Evolutionary conservation across 2,113 vertebrate species (phyloP), one percentile per base, ranked within the genome.

Genomic region (Hemiscyllium ocellatum): DNA sequence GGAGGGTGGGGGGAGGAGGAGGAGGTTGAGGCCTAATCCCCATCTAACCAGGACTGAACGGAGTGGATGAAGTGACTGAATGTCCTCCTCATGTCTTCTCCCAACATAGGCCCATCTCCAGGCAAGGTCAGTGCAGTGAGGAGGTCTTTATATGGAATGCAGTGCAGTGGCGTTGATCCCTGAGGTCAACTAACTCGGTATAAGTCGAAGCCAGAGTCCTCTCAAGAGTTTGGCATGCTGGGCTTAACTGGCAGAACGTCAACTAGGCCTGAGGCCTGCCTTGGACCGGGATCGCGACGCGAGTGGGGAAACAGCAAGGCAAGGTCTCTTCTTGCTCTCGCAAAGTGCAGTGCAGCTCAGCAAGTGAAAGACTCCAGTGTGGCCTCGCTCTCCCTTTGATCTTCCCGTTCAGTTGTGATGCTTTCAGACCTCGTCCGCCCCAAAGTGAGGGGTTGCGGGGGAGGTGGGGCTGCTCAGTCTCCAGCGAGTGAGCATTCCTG

Each of bases 401-500:
- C 68, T 72, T 70, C 37, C 66, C n/a, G 70, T 94, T 70, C 13
- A 94, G 47, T 47, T 94, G 29, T 95, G 47, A 29, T 33, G 20
- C 69, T 95, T 95, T 95, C 47, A 94, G 69, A 66, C 7, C n/a
- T n/a, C 65, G 37, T 37, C n/a, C 65, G 20, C 22, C 69, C 68
- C 52, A 50, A 72, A 72, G 56, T 61, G 56, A 61, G 56, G 56
- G 56, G 42, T 47, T 47, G 42, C 3, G 56, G 10, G 56, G 56
- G 42, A 47, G 56, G 56, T 56, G 69, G 68, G n/a, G 8, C 22
- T 70, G 65, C 20, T 94, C n/a, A 24, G 7, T 47, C 42, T 72
- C 69, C 22, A 29, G 4, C 52, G 94, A 95, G 72, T 95, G 94
- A 69, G 94, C 33, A 95, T 95, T 95, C 94, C 47, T 95, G 94